Percentiles rank a stretch among this genome's conserved stretches.
Conservation (phyloP, 2,888 invertebrate species). For the Dolichopus griseipennis region DNA sequence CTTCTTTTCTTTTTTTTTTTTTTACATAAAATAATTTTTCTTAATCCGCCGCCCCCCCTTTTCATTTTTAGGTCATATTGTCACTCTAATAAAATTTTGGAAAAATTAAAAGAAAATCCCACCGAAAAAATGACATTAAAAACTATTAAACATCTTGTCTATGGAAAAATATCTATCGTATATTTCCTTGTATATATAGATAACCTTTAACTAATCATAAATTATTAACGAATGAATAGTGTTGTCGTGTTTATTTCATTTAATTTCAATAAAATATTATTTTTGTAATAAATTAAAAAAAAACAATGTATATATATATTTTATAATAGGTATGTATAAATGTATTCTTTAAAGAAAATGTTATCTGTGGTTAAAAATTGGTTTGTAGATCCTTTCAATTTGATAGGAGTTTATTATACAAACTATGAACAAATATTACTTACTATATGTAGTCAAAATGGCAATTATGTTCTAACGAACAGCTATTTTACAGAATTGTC, state of each 20-base stretch:
- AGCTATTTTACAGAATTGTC: no score
- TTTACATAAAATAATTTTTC: not conserved
- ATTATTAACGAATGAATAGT: not conserved
- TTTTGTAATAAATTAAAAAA: not conserved
- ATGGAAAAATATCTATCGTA: not conserved
- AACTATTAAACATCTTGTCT: slow-evolving; percentile 1
- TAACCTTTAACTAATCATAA: not conserved
- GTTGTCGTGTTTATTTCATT: not conserved
- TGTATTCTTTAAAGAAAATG: no score
- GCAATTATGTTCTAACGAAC: no score
- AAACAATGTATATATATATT: no score
- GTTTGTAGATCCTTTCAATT: no score
- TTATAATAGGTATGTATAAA: no score
- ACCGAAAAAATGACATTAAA: not conserved
- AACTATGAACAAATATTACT: no score
- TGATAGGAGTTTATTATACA: no score
- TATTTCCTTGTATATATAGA: not conserved
- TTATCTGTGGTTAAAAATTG: no score
- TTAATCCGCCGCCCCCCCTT: no score
- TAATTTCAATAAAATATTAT: not conserved
- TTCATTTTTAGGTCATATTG: not conserved
- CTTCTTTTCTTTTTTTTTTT: not conserved
- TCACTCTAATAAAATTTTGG: no score
- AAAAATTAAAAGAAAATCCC: not conserved
- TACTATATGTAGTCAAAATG: no score